Evolutionary conservation across 2,797 vertebrate genomes (phyloP).

Genomic region (Sebastes aleutianus): DNA sequence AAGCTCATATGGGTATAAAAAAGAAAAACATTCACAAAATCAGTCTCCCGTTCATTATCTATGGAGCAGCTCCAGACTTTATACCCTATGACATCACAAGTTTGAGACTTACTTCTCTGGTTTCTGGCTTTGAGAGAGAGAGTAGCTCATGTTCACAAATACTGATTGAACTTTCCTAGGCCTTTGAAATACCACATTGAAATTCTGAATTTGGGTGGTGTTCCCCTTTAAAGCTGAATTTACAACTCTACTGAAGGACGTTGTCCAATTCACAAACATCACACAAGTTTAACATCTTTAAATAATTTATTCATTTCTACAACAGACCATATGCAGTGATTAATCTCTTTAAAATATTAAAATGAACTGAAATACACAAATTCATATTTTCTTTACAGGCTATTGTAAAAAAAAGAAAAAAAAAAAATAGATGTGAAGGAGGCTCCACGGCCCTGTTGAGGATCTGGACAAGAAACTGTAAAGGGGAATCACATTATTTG

Average conservation of each 20-base stretch:
- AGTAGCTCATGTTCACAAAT: too few species aligned
- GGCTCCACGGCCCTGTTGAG: background rate
- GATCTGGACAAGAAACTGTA: background rate
- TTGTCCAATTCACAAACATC: constrained; percentile 4
- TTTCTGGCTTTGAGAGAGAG: too few species aligned
- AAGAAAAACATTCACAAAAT: too few species aligned
- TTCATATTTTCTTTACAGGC: constrained; percentile 45
- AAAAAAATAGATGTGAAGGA: background rate
- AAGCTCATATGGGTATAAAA: too few species aligned
- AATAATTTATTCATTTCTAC: constrained; percentile 77
- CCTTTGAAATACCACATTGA: rapidly evolving
- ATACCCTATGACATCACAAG: too few species aligned
- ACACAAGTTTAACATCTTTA: constrained; percentile 50
- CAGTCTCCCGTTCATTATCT: too few species aligned
- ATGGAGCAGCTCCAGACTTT: too few species aligned
- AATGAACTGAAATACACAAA: constrained; percentile 68
- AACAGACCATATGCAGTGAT: constrained; percentile 66
- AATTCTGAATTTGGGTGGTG: too few species aligned
- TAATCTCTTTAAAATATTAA: constrained; percentile 68
- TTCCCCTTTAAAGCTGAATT: background rate
- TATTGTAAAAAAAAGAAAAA: background rate
- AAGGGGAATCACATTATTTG: background rate
- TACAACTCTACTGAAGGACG: background rate
- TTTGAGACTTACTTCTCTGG: too few species aligned
- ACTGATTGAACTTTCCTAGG: too few species aligned